A percentile compares a stretch with the other conserved stretches of the same genome.
These are phyloP conservation scores for Falco cherrug DNA, from an alignment of 2,797 vertebrate species.

Conservation along the genomic window DNA sequence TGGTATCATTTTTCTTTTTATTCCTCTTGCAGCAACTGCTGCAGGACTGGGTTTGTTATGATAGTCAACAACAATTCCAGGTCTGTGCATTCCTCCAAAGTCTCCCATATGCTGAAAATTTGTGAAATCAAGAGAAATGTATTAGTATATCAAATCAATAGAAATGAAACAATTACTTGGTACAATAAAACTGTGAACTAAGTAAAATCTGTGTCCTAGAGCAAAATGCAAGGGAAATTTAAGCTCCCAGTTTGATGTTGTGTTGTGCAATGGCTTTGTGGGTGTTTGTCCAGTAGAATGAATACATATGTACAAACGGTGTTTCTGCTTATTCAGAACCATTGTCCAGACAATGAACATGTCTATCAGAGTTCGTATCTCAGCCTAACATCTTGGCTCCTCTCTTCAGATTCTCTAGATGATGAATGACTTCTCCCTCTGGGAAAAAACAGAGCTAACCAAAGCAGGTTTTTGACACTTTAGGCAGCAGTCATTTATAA, in stretches of 20 bases:
- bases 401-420: conserved; percentile 75
- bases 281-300: conserved; percentile 41
- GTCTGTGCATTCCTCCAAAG: conserved; percentile 82
- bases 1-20: conserved; percentile 85
- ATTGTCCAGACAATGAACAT: conserved; percentile 63
- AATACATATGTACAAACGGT: conserved; percentile 21
- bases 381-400: conserved; percentile 62
- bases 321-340: conserved; percentile 78
- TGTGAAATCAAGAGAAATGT: conserved; percentile 64
- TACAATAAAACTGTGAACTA: conserved; percentile 45
- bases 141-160: conserved; percentile 60
- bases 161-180: conserved; percentile 42
- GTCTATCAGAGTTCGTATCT: conserved; percentile 20
- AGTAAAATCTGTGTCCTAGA: conserved; percentile 52
- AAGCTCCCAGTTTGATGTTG: background rate
- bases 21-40: conserved; percentile 81
- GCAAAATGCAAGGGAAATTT: conserved; percentile 47
- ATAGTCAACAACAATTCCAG: conserved; percentile 81
- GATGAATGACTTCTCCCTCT: background rate
- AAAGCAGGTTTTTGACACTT: conserved; percentile 34
- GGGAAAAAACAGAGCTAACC: background rate
- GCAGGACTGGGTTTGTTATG: conserved; percentile 79
- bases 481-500: background rate
- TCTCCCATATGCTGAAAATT: conserved; percentile 83
- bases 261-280: conserved; percentile 58